Percentiles rank a stretch among this genome's conserved stretches.
These are phyloP conservation scores for Euglossa dilemma DNA, from an alignment of 1,140 invertebrate species.

Conservation along the genomic window DNA sequence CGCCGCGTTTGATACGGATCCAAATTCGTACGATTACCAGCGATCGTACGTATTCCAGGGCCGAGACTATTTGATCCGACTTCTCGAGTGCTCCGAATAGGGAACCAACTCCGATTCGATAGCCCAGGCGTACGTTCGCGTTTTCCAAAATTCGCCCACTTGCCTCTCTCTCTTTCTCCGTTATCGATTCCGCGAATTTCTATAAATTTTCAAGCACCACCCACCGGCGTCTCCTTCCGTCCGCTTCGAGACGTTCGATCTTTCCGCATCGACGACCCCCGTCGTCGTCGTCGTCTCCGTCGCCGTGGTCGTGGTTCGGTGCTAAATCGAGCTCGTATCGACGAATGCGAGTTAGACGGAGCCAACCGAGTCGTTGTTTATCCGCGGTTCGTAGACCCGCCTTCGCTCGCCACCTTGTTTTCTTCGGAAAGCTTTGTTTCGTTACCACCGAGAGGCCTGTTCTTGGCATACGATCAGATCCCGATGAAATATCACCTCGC, in stretches of 20 bases:
- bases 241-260: no score
- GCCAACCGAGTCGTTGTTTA: not conserved
- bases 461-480: constrained; percentile 21
- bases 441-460: not conserved
- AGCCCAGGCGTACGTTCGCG: no score
- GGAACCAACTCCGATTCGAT: not conserved
- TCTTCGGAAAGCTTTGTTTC: not conserved
- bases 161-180: not conserved
- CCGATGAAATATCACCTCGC: constrained; percentile 21
- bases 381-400: not conserved
- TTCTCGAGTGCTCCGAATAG: not conserved
- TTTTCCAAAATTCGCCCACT: no score
- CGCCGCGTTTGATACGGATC: not conserved
- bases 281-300: no score
- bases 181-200: not conserved
- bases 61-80: not conserved
- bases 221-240: not conserved
- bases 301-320: not conserved
- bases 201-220: not conserved
- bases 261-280: no score
- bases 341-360: not conserved
- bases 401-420: not conserved
- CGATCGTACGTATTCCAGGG: not conserved
- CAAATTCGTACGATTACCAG: constrained; percentile 2
- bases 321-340: not conserved